Evolutionary conservation across 2,113 vertebrate genomes (phyloP).

Genomic region (Calidris pygmaea): DNA sequence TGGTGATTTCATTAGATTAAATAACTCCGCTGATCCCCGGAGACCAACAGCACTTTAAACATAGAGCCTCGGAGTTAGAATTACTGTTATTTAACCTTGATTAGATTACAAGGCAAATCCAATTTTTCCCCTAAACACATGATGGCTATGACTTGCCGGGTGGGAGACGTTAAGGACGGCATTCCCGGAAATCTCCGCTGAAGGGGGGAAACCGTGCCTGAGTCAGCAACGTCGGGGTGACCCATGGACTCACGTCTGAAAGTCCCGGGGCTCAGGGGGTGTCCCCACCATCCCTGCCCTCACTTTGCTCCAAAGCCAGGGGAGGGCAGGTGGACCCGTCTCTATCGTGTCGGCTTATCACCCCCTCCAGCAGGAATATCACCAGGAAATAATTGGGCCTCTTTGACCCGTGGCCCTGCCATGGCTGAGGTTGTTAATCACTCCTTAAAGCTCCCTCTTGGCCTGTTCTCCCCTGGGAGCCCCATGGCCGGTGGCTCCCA

Average conservation of each 20-base stretch:
- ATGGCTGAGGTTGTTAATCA: accelerated
- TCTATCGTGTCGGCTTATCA: accelerated
- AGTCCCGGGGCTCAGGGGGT: neutral
- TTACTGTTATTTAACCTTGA: constrained; percentile 67
- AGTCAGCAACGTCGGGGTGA: neutral
- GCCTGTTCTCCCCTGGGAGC: accelerated
- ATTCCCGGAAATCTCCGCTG: constrained; percentile 26
- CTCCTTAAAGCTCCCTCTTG: neutral
- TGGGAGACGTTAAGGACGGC: neutral
- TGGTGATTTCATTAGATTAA: constrained; percentile 69
- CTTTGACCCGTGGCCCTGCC: neutral
- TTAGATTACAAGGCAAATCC: constrained; percentile 69
- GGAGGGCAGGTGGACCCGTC: neutral
- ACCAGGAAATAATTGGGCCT: neutral
- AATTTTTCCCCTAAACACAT: constrained; percentile 34
- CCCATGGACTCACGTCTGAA: neutral
- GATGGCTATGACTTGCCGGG: constrained; percentile 5
- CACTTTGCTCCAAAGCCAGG: neutral
- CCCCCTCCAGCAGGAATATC: neutral
- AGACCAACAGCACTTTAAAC: constrained; percentile 58
- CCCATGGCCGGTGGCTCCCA: accelerated
- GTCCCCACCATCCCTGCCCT: neutral
- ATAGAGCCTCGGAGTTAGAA: constrained; percentile 28
- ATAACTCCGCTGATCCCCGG: constrained; percentile 46
- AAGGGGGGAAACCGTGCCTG: neutral